phyloP scores from a whole-genome alignment of 2,797 vertebrate species.

The Microtus agrestis region DNA sequence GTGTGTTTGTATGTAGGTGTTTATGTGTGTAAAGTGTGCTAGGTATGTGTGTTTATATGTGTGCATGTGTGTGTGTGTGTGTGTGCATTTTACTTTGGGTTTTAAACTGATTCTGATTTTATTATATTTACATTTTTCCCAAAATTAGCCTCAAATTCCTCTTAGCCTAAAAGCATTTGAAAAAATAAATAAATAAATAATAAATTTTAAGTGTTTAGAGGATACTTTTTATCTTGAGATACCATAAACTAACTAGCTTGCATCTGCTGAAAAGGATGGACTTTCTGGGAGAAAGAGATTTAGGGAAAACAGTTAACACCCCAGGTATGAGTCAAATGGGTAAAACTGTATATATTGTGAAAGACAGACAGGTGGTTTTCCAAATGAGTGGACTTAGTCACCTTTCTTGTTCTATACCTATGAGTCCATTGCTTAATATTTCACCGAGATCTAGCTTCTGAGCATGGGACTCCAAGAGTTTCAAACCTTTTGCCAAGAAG shows the following conservation, averaged over 20 bases:
- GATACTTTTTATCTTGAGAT: constrained; percentile 17
- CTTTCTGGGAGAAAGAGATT: not conserved
- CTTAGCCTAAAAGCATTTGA: not conserved
- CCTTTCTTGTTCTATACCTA: not conserved
- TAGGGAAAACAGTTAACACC: not conserved
- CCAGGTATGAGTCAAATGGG: not conserved
- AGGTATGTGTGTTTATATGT: not conserved
- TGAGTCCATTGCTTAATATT: not conserved
- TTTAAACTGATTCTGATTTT: constrained; percentile 28
- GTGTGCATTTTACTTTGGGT: not conserved
- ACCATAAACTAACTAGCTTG: not conserved
- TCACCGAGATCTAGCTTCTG: not conserved
- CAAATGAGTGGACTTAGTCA: not conserved
- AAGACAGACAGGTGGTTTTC: not conserved
- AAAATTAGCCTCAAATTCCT: constrained; percentile 23
- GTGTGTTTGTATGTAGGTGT: not conserved
- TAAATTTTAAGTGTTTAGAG: constrained; percentile 9
- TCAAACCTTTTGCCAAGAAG: not conserved
- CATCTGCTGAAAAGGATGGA: not conserved
- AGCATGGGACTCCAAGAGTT: not conserved
- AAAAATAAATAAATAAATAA: not conserved
- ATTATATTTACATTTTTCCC: not conserved
- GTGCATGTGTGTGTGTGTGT: not conserved
- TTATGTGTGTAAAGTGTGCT: not conserved
- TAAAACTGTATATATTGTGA: not conserved